Evolutionary conservation across 2,888 invertebrate species (phyloP), one percentile per base, ranked within the genome.

Genomic region (Lamellibrachia columna): DNA sequence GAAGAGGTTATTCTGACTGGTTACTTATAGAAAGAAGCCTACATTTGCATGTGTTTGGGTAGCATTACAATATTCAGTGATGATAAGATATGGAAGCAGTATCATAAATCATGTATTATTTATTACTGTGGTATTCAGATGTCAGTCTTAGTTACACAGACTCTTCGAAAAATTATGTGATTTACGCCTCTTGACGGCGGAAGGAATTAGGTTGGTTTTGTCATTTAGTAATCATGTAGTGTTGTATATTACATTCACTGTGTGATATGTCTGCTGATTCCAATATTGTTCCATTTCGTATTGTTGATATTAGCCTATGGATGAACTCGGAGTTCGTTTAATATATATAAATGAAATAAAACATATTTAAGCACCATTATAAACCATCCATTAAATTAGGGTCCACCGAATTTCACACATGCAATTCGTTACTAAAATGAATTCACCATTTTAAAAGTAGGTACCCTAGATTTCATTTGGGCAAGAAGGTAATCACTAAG

Each of bases 241-340:
- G 75, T 75, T 75, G 75, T 75, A 75, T 75, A 75, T 75, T 75
- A 75, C 75, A 75, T 75, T 75, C 75, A 75, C 75, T 75, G 75
- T 75, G 75, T 75, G 75, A 75, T n/a, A 75, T 22, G 75, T 75
- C 15, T 75, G 22, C 75, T 22, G 75, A 75, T 75, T 75, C 75
- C 75, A 75, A 75, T 75, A 75, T 75, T 75, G 75, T 75, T 75
- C 75, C 75, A 75, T n/a, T 75, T 75, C 6, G 22, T 75, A 22
- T 75, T 75, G 75, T 75, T 75, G 75, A 75, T 75, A 75, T 75
- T 75, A 75, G 75, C n/a, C 75, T 75, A 75, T 22, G n/a, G n/a
- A 22, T 75, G 22, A 75, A 75, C 75, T 11, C 6, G 75, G 75
- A 75, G 15, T 75, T 75, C 75, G n/a, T 22, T 22, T 75, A 75